Conservation (phyloP, 2,888 invertebrate species). For the Ennomos fuscantarius region DNA sequence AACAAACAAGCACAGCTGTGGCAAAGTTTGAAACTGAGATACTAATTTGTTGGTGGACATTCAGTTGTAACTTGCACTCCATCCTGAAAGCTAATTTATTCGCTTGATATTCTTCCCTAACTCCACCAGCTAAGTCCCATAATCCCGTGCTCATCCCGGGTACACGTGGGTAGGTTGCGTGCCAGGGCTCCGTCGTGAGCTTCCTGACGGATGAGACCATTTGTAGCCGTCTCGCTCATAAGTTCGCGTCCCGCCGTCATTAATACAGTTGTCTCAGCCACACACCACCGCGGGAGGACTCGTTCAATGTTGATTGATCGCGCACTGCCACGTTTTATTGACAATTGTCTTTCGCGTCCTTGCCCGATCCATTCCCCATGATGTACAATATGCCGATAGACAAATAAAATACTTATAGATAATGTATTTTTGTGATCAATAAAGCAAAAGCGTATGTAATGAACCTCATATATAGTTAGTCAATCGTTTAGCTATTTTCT, state of each 20-base stretch:
- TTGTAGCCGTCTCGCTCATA: slow-evolving; percentile 52
- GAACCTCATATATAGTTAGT: too few species aligned
- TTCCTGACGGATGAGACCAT: slow-evolving; percentile 56
- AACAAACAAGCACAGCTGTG: slow-evolving; percentile 8
- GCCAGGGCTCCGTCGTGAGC: slow-evolving; percentile 47
- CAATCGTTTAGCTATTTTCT: slow-evolving; percentile 9
- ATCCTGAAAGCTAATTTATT: slow-evolving; percentile 2
- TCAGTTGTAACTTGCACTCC: slow-evolving; percentile 6
- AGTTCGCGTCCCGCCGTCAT: slow-evolving; percentile 47
- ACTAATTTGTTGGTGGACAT: slow-evolving; percentile 25
- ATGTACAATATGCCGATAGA: too few species aligned
- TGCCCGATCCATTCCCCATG: too few species aligned
- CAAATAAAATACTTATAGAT: too few species aligned
- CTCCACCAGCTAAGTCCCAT: slow-evolving; percentile 19
- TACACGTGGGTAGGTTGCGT: slow-evolving; percentile 40
- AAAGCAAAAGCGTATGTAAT: too few species aligned
- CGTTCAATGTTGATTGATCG: slow-evolving; percentile 6
- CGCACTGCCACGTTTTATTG: slow-evolving; percentile 7
- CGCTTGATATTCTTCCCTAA: slow-evolving; percentile 31
- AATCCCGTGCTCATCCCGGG: slow-evolving; percentile 26
- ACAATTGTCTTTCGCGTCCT: not conserved
- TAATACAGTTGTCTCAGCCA: slow-evolving; percentile 41
- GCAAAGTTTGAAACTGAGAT: slow-evolving; percentile 11
- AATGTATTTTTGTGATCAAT: too few species aligned
- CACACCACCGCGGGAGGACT: slow-evolving; percentile 5